These are phyloP conservation scores for Vesta saturnalis DNA, from an alignment of 2,888 invertebrate genomes.

Conservation along the genomic window DNA sequence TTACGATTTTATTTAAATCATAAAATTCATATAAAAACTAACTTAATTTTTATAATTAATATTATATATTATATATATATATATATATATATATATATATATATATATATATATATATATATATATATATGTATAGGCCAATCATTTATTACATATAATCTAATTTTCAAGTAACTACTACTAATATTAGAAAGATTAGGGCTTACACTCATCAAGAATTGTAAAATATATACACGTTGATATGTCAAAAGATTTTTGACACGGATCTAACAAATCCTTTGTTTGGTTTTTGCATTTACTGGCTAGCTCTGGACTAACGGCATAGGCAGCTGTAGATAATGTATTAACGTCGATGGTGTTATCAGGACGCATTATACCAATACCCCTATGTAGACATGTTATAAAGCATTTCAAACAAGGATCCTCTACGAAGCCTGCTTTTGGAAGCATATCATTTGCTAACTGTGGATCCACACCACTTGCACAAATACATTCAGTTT, in stretches of 20 bases:
- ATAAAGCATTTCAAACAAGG: background rate
- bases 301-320: background rate
- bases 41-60: no score
- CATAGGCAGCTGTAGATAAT: background rate
- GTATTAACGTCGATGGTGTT: background rate
- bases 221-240: no score
- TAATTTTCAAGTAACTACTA: no score
- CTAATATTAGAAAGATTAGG: no score
- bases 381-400: background rate
- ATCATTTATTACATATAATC: no score
- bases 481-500: background rate
- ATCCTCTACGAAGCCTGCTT: background rate
- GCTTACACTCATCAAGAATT: no score
- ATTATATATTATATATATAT: no score
- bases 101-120: no score
- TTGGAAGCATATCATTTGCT: background rate
- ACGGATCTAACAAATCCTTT: background rate
- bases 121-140: no score
- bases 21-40: no score
- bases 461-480: background rate
- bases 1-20: no score
- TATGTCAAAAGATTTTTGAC: background rate
- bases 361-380: background rate
- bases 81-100: no score
- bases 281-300: background rate